Percentiles rank a stretch among this genome's conserved stretches.
These are phyloP conservation scores for Lymantria monacha DNA, from an alignment of 2,888 invertebrate species.

Conservation along the genomic window DNA sequence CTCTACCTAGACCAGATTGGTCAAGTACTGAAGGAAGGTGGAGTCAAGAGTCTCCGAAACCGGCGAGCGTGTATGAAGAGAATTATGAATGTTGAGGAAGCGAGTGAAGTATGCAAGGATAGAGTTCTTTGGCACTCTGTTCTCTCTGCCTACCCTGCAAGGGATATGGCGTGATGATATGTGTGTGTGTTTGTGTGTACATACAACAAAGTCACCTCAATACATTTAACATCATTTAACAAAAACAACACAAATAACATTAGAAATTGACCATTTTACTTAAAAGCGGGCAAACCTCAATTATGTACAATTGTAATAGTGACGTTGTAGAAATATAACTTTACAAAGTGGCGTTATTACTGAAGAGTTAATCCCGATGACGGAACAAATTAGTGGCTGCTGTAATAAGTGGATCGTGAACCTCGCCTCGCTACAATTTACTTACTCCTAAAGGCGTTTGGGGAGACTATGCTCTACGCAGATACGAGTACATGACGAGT, in stretches of 20 bases:
- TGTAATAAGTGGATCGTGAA: constrained; percentile 75
- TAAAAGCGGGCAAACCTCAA: constrained; percentile 77
- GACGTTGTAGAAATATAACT: constrained; percentile 64
- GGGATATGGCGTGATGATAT: too few species aligned
- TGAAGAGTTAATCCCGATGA: constrained; percentile 78
- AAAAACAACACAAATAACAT: constrained; percentile 56
- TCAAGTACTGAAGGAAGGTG: too few species aligned
- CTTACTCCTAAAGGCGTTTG: constrained; percentile 70
- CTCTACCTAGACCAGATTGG: too few species aligned
- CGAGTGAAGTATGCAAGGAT: too few species aligned
- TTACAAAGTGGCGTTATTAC: constrained; percentile 69
- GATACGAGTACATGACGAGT: background rate
- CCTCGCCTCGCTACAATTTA: constrained; percentile 65
- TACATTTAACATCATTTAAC: constrained; percentile 47
- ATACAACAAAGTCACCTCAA: constrained; percentile 12
- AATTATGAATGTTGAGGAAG: too few species aligned
- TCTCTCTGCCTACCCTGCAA: too few species aligned
- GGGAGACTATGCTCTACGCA: constrained; percentile 17
- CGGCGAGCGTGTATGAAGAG: too few species aligned
- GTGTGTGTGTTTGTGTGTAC: too few species aligned
- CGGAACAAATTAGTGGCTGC: constrained; percentile 73
- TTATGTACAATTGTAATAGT: constrained; percentile 75
- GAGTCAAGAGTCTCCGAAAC: too few species aligned
- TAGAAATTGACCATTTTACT: constrained; percentile 78
- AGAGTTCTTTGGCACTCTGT: too few species aligned